phyloP scores from a whole-genome alignment of 2,888 invertebrate species.

The Dastarcus helophoroides region DNA sequence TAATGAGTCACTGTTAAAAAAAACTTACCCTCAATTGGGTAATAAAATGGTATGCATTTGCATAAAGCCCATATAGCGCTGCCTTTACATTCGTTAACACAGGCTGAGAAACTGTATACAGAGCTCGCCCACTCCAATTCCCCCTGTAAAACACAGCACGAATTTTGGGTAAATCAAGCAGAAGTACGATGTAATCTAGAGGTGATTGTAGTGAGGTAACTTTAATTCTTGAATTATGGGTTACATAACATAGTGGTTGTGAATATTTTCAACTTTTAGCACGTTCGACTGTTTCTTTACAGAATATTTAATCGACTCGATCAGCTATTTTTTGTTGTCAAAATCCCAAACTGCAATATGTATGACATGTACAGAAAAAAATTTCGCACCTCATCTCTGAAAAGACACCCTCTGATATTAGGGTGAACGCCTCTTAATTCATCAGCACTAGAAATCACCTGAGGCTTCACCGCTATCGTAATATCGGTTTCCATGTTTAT shows the following conservation, averaged over 20 bases:
- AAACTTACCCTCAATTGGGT: conserved; percentile 8
- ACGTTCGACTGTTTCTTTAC: too few relatives aligned
- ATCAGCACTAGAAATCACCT: conserved; percentile 5
- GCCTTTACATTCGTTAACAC: conserved; percentile 9
- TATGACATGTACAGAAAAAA: too few relatives aligned
- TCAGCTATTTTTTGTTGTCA: too few relatives aligned
- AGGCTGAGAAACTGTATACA: conserved; percentile 8
- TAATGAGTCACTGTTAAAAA: not conserved
- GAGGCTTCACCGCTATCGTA: conserved; percentile 5
- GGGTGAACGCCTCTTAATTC: conserved; percentile 6
- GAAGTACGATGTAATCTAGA: too few relatives aligned
- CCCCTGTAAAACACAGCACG: too few relatives aligned
- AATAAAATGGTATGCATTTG: conserved; percentile 10
- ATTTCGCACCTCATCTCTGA: conserved; percentile 7
- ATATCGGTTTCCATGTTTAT: conserved; percentile 7
- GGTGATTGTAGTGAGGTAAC: too few relatives aligned
- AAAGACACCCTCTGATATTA: conserved; percentile 6
- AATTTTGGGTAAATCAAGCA: too few relatives aligned
- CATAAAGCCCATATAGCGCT: conserved; percentile 4
- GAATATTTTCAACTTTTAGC: too few relatives aligned
- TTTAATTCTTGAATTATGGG: too few relatives aligned
- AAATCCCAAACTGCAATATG: too few relatives aligned
- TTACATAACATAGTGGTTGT: too few relatives aligned
- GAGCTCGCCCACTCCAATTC: conserved; percentile 7
- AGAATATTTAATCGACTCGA: too few relatives aligned